These are phyloP conservation scores for Pavo muticus DNA, from an alignment of 2,113 vertebrate species.

Conservation along the genomic window DNA sequence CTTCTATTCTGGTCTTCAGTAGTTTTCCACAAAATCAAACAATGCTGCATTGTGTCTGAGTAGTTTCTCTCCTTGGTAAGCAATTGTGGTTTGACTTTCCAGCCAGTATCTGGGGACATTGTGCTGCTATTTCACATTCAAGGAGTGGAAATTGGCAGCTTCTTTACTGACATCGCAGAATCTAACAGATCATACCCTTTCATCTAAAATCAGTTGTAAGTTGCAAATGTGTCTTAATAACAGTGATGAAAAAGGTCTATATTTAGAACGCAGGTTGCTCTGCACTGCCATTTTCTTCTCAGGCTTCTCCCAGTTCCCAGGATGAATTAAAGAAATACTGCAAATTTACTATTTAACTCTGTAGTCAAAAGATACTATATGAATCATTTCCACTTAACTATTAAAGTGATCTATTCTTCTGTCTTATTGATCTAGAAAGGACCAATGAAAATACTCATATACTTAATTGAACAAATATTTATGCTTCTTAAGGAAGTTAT, in stretches of 20 bases:
- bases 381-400: neutral
- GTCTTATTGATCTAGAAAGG: neutral
- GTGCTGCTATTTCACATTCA: neutral
- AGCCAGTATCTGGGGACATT: neutral
- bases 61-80: neutral
- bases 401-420: neutral
- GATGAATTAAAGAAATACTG: neutral
- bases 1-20: neutral
- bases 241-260: neutral
- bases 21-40: neutral
- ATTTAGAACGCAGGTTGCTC: neutral
- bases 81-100: slow-evolving; percentile 15
- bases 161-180: neutral
- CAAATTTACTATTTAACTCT: slow-evolving; percentile 11
- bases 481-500: neutral
- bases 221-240: neutral
- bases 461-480: neutral
- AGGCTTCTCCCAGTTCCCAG: neutral
- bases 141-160: neutral
- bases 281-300: neutral
- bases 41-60: neutral
- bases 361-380: neutral
- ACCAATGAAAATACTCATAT: neutral
- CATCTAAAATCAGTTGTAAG: neutral
- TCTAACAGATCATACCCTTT: neutral